Conservation (phyloP, 2,888 invertebrate genomes). For the Apodemia zela region DNA sequence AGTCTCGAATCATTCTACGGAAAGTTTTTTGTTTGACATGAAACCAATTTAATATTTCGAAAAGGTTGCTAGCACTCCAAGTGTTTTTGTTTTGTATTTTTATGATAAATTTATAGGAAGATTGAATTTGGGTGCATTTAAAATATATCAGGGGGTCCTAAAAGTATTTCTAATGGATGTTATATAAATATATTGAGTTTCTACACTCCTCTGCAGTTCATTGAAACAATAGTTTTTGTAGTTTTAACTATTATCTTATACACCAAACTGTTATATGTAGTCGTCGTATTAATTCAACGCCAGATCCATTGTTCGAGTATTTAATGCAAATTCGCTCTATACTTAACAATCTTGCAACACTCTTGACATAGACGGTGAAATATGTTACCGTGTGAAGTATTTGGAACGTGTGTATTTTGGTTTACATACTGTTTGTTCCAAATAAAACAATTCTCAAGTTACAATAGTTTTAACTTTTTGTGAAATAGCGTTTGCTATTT, state of each 20-base stretch:
- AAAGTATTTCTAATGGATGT: too few species aligned
- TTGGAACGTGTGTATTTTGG: slow-evolving; percentile 18
- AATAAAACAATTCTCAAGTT: not conserved
- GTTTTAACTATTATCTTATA: too few species aligned
- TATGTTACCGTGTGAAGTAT: slow-evolving; percentile 19
- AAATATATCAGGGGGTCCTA: too few species aligned
- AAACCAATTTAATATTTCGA: not conserved
- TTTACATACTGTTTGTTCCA: not conserved
- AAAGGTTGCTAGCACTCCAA: not conserved
- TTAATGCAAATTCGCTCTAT: not conserved
- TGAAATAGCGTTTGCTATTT: not conserved
- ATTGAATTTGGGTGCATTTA: too few species aligned
- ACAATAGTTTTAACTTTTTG: not conserved
- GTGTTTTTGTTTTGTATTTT: not conserved
- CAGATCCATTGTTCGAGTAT: not conserved
- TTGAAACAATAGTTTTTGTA: too few species aligned
- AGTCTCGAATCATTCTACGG: slow-evolving; percentile 22
- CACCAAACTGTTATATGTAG: not conserved
- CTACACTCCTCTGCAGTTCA: too few species aligned
- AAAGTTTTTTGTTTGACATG: slow-evolving; percentile 2
- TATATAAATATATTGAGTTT: too few species aligned
- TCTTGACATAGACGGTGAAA: slow-evolving; percentile 3
- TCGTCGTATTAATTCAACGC: not conserved
- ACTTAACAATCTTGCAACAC: slow-evolving; percentile 2
- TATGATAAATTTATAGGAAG: too few species aligned